Conservation (phyloP, 2,113 vertebrate genomes). For the Pycnonotus jocosus region DNA sequence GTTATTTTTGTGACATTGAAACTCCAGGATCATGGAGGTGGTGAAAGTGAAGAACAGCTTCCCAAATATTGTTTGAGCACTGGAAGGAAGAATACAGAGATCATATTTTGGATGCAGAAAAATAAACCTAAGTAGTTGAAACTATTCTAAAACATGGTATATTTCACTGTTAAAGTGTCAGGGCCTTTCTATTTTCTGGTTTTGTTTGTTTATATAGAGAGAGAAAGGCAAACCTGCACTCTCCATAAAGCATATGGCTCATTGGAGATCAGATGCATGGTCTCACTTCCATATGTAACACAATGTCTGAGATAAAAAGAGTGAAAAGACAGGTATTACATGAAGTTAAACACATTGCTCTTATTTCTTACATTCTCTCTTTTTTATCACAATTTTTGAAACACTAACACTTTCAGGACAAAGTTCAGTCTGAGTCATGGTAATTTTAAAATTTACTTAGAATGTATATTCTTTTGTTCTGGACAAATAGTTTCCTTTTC, state of each 20-base stretch:
- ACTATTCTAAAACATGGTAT: background rate
- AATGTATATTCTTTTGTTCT: background rate
- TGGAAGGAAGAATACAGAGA: background rate
- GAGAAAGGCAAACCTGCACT: background rate
- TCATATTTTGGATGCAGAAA: background rate
- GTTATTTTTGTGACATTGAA: background rate
- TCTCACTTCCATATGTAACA: background rate
- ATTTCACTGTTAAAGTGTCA: background rate
- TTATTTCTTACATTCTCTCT: background rate
- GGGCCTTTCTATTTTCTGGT: background rate
- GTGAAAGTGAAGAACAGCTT: background rate
- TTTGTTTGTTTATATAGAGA: background rate
- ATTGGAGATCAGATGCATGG: background rate
- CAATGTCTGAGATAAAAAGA: background rate
- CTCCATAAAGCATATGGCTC: background rate
- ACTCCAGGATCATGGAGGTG: background rate
- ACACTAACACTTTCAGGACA: background rate
- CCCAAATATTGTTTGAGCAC: background rate
- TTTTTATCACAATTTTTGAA: background rate
- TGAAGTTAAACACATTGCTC: background rate
- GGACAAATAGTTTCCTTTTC: background rate
- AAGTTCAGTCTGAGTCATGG: background rate
- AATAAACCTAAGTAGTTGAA: background rate
- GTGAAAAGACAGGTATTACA: background rate
- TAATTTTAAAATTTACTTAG: background rate